phyloP scores from a whole-genome alignment of 30 jellyfish, hydroid and myxozoan species.

The Turritopsis dohrnii region DNA sequence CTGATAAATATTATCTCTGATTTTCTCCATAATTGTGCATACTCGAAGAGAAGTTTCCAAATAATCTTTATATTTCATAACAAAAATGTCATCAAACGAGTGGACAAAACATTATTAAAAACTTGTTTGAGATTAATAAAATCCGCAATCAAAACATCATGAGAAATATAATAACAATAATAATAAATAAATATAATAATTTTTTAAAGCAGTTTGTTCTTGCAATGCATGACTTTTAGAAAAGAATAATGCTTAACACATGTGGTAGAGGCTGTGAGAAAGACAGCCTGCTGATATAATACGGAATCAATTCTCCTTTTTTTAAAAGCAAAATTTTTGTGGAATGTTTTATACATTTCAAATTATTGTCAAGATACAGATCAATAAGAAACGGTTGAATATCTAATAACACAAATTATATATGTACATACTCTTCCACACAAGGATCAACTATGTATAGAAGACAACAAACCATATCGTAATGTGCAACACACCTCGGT shows the following conservation, averaged over 20 bases:
- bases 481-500: too few relatives aligned
- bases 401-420: background rate
- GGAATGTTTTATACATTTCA: background rate
- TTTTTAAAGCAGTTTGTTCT: background rate
- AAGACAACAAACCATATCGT: too few relatives aligned
- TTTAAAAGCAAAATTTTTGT: background rate
- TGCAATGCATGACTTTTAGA: background rate
- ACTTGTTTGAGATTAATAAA: background rate
- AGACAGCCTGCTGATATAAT: background rate
- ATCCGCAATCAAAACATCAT: background rate
- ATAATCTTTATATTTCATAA: too few relatives aligned
- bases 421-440: too few relatives aligned
- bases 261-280: background rate
- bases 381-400: background rate
- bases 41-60: background rate
- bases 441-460: too few relatives aligned
- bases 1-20: background rate
- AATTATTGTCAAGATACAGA: background rate
- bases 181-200: too few relatives aligned
- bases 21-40: background rate
- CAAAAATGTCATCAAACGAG: too few relatives aligned
- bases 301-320: background rate
- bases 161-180: too few relatives aligned
- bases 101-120: background rate
- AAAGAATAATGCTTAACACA: background rate